These are phyloP conservation scores for Prunella strophiata DNA, from an alignment of 2,797 vertebrate species.

Conservation along the genomic window DNA sequence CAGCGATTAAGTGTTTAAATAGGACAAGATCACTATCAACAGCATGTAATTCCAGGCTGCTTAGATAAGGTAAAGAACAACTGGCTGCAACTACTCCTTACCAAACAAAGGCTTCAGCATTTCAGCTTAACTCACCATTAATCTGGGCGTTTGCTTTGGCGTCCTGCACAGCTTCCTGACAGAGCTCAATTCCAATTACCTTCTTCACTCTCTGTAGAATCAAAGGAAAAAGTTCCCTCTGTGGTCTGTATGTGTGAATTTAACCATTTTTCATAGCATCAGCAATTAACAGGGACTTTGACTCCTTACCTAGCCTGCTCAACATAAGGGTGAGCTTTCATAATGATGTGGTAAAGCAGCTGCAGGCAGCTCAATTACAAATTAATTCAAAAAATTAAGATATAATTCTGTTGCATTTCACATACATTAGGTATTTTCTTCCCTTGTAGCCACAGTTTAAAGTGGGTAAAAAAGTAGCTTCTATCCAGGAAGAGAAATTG, in stretches of 20 bases:
- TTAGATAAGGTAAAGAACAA: background rate
- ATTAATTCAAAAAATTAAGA: background rate
- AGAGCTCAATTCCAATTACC: conserved; percentile 94
- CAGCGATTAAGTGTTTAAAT: background rate
- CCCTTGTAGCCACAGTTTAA: background rate
- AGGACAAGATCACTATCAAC: background rate
- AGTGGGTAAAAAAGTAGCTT: background rate
- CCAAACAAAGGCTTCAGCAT: background rate
- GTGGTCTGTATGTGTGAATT: background rate
- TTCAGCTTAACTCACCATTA: conserved; percentile 81
- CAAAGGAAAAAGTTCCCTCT: background rate
- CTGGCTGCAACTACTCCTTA: background rate
- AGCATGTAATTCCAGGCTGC: background rate
- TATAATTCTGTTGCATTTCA: background rate
- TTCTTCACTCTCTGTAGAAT: conserved; percentile 88
- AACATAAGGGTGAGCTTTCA: background rate
- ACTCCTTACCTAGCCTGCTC: background rate
- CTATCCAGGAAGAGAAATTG: background rate
- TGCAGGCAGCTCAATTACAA: background rate
- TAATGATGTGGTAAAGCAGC: background rate
- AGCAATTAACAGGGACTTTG: background rate
- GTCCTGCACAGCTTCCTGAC: conserved; percentile 93
- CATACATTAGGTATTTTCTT: background rate
- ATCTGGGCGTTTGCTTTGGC: conserved; percentile 88
- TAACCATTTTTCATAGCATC: background rate